phyloP scores from a whole-genome alignment of 2,888 invertebrate genomes.

The Entomobrya multifasciata region DNA sequence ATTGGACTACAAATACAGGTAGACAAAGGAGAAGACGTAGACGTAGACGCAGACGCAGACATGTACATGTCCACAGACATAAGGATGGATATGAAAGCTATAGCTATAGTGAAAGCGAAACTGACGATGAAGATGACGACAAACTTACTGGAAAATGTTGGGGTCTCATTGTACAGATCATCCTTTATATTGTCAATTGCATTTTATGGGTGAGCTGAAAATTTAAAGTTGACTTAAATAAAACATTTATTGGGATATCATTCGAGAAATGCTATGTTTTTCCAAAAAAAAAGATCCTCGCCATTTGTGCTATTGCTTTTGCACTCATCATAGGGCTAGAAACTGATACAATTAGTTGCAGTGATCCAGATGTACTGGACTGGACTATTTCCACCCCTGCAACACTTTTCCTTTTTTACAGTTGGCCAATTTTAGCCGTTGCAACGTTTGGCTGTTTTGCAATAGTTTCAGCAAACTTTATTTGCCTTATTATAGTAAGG shows the following conservation, averaged over 20 bases:
- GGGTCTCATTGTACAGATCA: conserved; percentile 42
- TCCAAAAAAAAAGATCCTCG: not conserved
- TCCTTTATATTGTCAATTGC: conserved; percentile 39
- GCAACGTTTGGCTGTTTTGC: conserved; percentile 74
- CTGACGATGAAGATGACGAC: too few species aligned
- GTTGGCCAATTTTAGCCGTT: conserved; percentile 58
- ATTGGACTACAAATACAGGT: too few species aligned
- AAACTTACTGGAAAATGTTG: too few species aligned
- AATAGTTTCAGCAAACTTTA: conserved; percentile 49
- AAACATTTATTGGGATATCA: not conserved
- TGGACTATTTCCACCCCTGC: conserved; percentile 64
- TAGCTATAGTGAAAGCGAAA: too few species aligned
- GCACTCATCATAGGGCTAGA: not conserved
- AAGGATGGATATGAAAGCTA: too few species aligned
- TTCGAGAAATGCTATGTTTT: too few species aligned
- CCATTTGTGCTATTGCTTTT: not conserved
- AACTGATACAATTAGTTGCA: not conserved
- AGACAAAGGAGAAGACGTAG: too few species aligned
- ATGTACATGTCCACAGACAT: too few species aligned
- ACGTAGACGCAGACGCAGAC: too few species aligned
- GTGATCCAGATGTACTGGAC: not conserved
- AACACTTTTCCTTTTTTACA: conserved; percentile 73
- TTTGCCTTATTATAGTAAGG: conserved; percentile 17
- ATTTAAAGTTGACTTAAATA: not conserved
- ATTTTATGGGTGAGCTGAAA: conserved; percentile 52